Evolutionary conservation across 1,140 invertebrate species (phyloP).

Genomic region (Macrostomum lignano): DNA sequence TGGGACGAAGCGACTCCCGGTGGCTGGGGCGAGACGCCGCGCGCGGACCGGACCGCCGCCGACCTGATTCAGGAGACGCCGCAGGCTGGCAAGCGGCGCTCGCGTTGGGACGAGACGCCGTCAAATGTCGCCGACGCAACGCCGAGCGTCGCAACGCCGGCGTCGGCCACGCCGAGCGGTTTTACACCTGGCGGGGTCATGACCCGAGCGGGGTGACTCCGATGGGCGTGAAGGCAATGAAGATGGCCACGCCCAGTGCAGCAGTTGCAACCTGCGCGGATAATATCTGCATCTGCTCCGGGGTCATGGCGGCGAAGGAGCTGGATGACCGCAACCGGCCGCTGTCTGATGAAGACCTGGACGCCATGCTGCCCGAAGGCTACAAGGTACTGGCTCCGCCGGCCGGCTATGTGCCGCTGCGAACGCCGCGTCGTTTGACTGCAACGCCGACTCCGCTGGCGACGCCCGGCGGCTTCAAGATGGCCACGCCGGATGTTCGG

Average conservation of each 20-base stretch:
- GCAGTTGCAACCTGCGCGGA: conserved; percentile 52
- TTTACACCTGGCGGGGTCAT: conserved; percentile 32
- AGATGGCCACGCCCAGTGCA: conserved; percentile 78
- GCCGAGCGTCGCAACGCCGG: conserved; percentile 20
- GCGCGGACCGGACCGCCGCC: conserved; percentile 47
- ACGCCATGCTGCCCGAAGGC: conserved; percentile 78
- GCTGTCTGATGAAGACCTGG: conserved; percentile 78
- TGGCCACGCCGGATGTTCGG: conserved; percentile 32
- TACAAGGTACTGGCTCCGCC: conserved; percentile 86
- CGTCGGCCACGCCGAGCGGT: conserved; percentile 13
- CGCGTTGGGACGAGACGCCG: conserved; percentile 76
- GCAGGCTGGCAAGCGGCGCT: conserved; percentile 51
- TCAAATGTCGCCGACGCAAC: conserved; percentile 27
- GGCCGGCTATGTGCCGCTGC: conserved; percentile 74
- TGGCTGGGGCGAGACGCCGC: conserved; percentile 77
- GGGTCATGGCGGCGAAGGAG: too few species aligned
- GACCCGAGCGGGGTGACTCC: conserved; percentile 41
- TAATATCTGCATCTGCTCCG: too few species aligned
- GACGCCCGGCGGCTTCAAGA: conserved; percentile 76
- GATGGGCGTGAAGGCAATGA: conserved; percentile 80
- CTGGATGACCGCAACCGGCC: conserved; percentile 88
- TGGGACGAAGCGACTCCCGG: conserved; percentile 97
- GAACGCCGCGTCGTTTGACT: conserved; percentile 79
- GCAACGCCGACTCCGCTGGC: conserved; percentile 79
- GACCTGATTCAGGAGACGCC: conserved; percentile 26